Evolutionary conservation across 2,113 vertebrate genomes (phyloP), one percentile per base, ranked within the genome.

Genomic region (Pagrus major): DNA sequence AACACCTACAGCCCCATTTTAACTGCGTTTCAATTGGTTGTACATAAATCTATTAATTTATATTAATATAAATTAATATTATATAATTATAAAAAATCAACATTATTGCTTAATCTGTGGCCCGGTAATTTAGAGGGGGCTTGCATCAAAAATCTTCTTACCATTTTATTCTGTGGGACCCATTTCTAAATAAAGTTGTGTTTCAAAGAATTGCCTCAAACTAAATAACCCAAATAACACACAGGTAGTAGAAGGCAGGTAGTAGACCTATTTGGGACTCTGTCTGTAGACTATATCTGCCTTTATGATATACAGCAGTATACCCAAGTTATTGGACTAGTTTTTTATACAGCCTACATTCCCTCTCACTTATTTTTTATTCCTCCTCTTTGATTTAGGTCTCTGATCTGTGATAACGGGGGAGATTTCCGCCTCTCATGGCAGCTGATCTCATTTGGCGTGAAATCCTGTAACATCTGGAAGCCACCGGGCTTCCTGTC

Each of bases 401-500:
- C 56, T 60, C 23, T 70, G 31, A 58, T 52, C 41, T 3, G 42
- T 58, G 21, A 58, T 52, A 39, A 51, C 18, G 0, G 44, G 44
- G 10, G n/a, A 76, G 31, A 83, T 84, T 80, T 68, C 72, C 5
- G 76, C 52, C 44, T 81, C 35, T 80, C 27, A 3, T 79, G 60
- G 15, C 71, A 68, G 54, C 76, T 66, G 35, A 78, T 80, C 35
- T 35, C 41, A 70, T 80, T 82, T 86, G 66, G 59, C 46, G 15
- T 64, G 9, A 85, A 83, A 89, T 78, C 52, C 52, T n/a, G 33
- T 14, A 81, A 86, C 83, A 90, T 90, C 86, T 88, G 88, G 75
- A 84, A 56, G 59, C 55, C 54, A 59, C 54, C 9, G 46, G 72
- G 67, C 23, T 78, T 76, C 68, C 72, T 71, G 72, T 67, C 84